Conservation (phyloP, 2,888 invertebrate genomes). For the Amphimallon solstitiale region DNA sequence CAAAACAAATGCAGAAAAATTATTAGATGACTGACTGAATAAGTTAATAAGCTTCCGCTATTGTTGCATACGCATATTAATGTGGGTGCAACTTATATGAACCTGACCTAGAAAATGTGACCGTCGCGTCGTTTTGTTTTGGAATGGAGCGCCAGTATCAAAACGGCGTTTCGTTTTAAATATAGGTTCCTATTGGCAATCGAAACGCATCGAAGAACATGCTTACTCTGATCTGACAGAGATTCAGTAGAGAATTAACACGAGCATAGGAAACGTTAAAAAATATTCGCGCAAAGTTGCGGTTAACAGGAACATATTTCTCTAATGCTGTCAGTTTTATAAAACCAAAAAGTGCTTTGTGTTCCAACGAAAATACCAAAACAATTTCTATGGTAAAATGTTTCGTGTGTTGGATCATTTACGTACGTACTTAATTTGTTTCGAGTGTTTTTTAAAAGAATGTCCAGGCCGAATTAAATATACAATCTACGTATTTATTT, state of each 20-base stretch:
- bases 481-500: neutral
- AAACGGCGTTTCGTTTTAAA: conserved; percentile 16
- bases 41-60: neutral
- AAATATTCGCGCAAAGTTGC: neutral
- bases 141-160: conserved; percentile 24
- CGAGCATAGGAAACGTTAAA: conserved; percentile 7
- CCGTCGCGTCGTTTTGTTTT: neutral
- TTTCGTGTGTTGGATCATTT: conserved; percentile 12
- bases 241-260: conserved; percentile 4
- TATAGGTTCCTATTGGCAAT: conserved; percentile 18
- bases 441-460: too few species aligned
- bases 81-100: conserved; percentile 29
- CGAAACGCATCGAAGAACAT: conserved; percentile 8
- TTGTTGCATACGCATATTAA: conserved; percentile 12
- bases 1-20: neutral
- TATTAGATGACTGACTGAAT: neutral
- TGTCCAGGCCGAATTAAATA: too few species aligned
- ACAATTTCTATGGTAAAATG: neutral
- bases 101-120: conserved; percentile 33
- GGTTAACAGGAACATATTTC: neutral
- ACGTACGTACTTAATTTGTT: conserved; percentile 6
- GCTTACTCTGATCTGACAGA: neutral
- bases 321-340: neutral
- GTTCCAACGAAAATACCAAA: neutral
- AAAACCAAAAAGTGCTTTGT: neutral